Conservation (phyloP, 2,888 invertebrate species). For the Campoplex nolae region DNA sequence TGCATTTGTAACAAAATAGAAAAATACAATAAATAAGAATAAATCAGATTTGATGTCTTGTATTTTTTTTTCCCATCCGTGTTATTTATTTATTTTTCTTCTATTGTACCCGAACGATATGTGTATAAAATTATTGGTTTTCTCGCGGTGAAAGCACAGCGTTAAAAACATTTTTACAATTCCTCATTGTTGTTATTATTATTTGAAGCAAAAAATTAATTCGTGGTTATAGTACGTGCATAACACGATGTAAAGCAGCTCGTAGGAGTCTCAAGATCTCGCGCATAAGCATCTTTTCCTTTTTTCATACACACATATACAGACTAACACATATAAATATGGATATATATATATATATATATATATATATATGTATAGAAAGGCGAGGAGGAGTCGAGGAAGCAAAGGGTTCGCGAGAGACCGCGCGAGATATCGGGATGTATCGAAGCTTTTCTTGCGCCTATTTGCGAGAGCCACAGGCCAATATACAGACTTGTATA, state of each 20-base stretch:
- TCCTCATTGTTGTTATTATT: conserved; percentile 38
- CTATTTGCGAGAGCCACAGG: conserved; percentile 69
- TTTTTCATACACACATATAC: conserved; percentile 11
- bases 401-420: conserved; percentile 62
- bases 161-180: conserved; percentile 37
- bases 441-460: conserved; percentile 72
- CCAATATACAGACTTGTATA: conserved; percentile 59
- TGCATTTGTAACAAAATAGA: too few relatives aligned
- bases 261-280: conserved; percentile 64
- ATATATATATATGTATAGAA: conserved; percentile 26
- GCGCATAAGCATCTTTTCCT: conserved; percentile 47
- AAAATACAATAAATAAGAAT: too few relatives aligned
- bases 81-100: not conserved
- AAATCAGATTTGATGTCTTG: too few relatives aligned
- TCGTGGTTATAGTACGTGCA: conserved; percentile 59
- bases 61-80: not conserved
- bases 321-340: conserved; percentile 8
- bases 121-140: conserved; percentile 1
- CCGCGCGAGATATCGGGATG: conserved; percentile 71
- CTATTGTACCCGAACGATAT: not conserved
- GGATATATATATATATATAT: conserved; percentile 23
- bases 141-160: conserved; percentile 23
- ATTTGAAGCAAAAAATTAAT: conserved; percentile 52
- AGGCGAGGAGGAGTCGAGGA: conserved; percentile 64
- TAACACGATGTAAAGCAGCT: conserved; percentile 68